Evolutionary conservation across 2,113 vertebrate genomes (phyloP).

Genomic region (Ammodytes dubius): DNA sequence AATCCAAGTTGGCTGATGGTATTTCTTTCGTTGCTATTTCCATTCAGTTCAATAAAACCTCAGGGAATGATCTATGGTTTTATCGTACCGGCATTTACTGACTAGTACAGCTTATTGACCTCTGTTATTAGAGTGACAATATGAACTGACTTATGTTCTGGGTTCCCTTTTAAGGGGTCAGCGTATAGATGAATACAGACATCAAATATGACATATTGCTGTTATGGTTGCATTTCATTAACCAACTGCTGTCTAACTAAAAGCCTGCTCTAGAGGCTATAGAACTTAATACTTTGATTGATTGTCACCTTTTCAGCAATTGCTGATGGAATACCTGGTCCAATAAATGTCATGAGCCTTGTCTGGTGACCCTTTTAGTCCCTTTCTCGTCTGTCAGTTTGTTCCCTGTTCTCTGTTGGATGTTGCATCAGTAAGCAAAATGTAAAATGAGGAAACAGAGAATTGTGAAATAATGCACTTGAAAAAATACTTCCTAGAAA

Average conservation of each 20-base stretch:
- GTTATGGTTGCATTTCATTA: conserved; percentile 47
- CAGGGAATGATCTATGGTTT: background rate
- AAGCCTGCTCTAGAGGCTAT: conserved; percentile 19
- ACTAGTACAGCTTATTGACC: conserved; percentile 3
- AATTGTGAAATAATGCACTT: conserved; percentile 4
- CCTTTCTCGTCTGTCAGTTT: conserved; percentile 14
- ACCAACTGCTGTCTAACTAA: conserved; percentile 36
- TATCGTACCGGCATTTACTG: background rate
- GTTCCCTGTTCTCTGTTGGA: background rate
- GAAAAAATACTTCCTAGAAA: background rate
- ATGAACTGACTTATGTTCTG: background rate
- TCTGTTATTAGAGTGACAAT: background rate
- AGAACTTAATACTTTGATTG: conserved; percentile 6
- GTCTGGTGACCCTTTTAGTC: background rate
- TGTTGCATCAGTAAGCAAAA: conserved; percentile 9
- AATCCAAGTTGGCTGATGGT: background rate
- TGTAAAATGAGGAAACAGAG: conserved; percentile 48
- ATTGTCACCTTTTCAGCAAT: conserved; percentile 16
- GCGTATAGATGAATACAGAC: background rate
- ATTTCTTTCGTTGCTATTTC: background rate
- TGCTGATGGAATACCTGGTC: conserved; percentile 22
- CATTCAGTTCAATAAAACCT: background rate
- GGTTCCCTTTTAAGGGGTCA: background rate
- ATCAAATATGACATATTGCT: conserved; percentile 46
- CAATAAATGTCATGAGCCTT: background rate